These are phyloP conservation scores for Spilosoma lubricipeda DNA, from an alignment of 2,888 invertebrate species.

Conservation along the genomic window DNA sequence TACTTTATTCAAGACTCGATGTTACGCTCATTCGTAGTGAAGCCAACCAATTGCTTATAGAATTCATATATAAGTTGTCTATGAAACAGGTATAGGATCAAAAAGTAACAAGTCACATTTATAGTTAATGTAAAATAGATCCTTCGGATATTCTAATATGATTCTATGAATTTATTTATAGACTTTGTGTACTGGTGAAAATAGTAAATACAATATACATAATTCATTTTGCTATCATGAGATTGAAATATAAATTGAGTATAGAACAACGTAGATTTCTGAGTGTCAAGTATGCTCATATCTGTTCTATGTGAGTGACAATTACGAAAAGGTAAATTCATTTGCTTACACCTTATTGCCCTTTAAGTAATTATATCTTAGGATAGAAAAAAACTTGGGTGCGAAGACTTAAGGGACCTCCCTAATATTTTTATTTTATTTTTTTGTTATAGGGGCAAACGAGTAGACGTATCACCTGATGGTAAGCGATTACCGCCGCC, in stretches of 20 bases:
- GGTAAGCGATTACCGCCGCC: no score
- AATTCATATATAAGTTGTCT: background rate
- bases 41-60: background rate
- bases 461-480: no score
- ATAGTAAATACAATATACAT: background rate
- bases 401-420: background rate
- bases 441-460: no score
- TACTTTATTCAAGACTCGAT: constrained; percentile 19
- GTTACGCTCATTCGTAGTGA: background rate
- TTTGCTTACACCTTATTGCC: background rate
- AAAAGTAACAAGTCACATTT: background rate
- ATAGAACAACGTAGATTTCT: background rate
- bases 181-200: background rate
- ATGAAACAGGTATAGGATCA: background rate
- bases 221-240: background rate
- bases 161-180: background rate
- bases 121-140: background rate
- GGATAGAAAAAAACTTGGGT: background rate
- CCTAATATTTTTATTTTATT: no score
- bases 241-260: background rate
- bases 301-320: background rate
- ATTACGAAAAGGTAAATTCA: background rate
- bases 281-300: background rate
- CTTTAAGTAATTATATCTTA: background rate
- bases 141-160: background rate